phyloP scores from a whole-genome alignment of 2,113 vertebrate species.

The Ardeotis arabs region DNA sequence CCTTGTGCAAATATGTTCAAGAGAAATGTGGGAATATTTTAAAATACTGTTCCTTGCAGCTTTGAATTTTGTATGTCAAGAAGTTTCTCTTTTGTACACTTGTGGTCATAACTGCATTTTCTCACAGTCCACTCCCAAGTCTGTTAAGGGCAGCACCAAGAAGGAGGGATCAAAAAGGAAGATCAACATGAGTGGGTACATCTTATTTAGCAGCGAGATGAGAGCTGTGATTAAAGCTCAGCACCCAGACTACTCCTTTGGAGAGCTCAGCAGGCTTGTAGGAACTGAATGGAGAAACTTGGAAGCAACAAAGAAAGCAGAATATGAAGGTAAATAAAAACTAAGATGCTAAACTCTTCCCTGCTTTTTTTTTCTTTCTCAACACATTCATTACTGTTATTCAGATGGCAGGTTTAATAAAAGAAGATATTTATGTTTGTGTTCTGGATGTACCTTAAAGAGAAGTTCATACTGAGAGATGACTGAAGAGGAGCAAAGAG shows the following conservation, averaged over 20 bases:
- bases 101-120: conserved; percentile 55
- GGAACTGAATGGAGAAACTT: conserved; percentile 99
- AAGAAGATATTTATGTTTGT: conserved; percentile 13
- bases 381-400: background rate
- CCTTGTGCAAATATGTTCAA: background rate
- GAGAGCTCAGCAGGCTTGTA: conserved; percentile 96
- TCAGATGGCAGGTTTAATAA: conserved; percentile 18
- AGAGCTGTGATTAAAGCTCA: conserved; percentile 98
- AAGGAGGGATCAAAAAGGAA: conserved; percentile 97
- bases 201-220: conserved; percentile 99
- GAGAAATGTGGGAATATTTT: background rate
- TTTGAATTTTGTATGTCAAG: conserved; percentile 32
- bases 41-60: background rate
- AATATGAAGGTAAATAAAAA: conserved; percentile 92
- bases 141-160: conserved; percentile 92
- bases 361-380: conserved; percentile 20
- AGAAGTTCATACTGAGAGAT: background rate
- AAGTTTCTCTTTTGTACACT: background rate
- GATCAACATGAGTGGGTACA: conserved; percentile 99
- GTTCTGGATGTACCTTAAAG: background rate
- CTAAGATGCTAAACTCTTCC: background rate
- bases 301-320: conserved; percentile 93
- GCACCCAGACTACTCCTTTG: conserved; percentile 98
- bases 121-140: conserved; percentile 92
- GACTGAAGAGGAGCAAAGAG: conserved; percentile 39